Conservation (phyloP, 2,888 invertebrate genomes). For the Auanema freiburgensis region DNA sequence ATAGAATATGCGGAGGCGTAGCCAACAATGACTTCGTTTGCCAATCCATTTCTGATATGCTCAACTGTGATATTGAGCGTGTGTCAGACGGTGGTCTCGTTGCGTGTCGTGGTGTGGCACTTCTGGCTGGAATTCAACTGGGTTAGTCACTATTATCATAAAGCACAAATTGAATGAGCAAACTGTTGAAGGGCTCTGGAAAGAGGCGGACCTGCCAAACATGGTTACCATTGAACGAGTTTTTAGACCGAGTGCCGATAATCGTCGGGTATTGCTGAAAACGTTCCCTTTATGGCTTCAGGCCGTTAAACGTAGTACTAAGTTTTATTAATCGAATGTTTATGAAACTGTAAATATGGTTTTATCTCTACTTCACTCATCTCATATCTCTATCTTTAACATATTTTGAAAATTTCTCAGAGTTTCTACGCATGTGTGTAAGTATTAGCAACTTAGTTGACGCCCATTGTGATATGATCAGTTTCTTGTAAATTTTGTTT, state of each 20-base stretch:
- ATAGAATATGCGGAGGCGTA: conserved; percentile 93
- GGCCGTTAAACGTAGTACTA: conserved; percentile 44
- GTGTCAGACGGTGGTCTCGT: conserved; percentile 73
- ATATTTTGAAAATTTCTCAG: too few relatives aligned
- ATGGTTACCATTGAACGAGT: conserved; percentile 33
- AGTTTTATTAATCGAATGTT: conserved; percentile 33
- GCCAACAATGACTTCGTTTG: conserved; percentile 87
- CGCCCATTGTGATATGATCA: too few relatives aligned
- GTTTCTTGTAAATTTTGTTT: too few relatives aligned
- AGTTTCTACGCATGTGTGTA: too few relatives aligned
- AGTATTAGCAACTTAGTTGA: too few relatives aligned
- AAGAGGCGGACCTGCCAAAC: conserved; percentile 26
- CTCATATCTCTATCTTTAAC: too few relatives aligned
- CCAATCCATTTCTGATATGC: conserved; percentile 83
- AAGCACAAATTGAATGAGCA: conserved; percentile 4
- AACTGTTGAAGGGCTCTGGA: conserved; percentile 39
- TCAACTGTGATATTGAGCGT: conserved; percentile 77
- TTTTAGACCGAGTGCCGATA: conserved; percentile 37
- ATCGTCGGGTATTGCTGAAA: conserved; percentile 22
- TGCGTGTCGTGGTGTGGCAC: conserved; percentile 79
- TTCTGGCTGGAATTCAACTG: conserved; percentile 79
- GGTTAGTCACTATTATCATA: conserved; percentile 69
- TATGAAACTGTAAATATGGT: too few relatives aligned
- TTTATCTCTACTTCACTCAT: too few relatives aligned
- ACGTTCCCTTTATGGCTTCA: conserved; percentile 46